phyloP scores from a whole-genome alignment of 2,113 vertebrate genomes.

The Podocnemis expansa region DNA sequence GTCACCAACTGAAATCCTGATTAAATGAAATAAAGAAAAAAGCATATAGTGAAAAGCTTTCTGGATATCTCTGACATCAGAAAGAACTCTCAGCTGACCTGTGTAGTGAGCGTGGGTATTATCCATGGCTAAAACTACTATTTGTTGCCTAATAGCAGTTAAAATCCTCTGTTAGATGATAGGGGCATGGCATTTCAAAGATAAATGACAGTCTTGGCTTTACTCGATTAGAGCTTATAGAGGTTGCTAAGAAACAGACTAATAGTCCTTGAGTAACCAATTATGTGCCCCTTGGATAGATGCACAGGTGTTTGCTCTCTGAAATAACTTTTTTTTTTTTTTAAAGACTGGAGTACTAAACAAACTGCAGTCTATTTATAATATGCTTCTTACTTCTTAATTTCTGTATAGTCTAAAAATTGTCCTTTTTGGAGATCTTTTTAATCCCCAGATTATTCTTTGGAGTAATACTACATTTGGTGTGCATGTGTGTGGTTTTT shows the following conservation, averaged over 20 bases:
- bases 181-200: slow-evolving; percentile 64
- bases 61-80: neutral
- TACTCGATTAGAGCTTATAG: slow-evolving; percentile 83
- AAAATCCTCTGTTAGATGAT: slow-evolving; percentile 47
- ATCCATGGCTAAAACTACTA: neutral
- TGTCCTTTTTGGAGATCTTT: neutral
- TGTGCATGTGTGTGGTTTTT: neutral
- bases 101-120: neutral
- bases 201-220: slow-evolving; percentile 78
- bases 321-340: neutral
- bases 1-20: neutral
- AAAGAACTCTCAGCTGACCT: neutral
- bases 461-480: neutral
- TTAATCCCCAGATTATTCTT: neutral
- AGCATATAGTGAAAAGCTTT: neutral
- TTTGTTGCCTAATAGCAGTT: slow-evolving; percentile 27
- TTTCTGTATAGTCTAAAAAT: neutral
- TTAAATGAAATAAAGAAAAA: neutral
- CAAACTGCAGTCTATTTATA: slow-evolving; percentile 43
- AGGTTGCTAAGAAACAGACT: slow-evolving; percentile 88
- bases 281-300: slow-evolving; percentile 78
- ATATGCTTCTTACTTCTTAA: slow-evolving; percentile 10
- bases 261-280: slow-evolving; percentile 87
- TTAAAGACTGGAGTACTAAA: slow-evolving; percentile 20
- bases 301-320: slow-evolving; percentile 57